Evolutionary conservation across 2,888 invertebrate genomes (phyloP), one percentile per base, ranked within the genome.

Genomic region (Mallateleia sp.): DNA sequence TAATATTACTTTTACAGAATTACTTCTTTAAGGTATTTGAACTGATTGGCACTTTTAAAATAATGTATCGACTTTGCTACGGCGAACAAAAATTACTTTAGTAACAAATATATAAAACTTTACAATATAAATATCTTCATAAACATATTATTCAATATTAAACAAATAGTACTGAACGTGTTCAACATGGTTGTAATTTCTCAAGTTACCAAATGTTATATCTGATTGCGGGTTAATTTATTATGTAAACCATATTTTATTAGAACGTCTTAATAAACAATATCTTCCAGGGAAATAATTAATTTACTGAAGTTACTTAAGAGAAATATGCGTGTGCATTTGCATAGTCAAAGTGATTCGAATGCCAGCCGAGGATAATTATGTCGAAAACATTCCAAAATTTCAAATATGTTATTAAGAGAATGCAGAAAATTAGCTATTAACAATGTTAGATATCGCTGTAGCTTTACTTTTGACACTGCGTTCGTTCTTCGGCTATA

Each of bases 311-410:
- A 52, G 79, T 25, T 52, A 71, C 47, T 24, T 79, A 62, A 60
- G 71, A 69, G 69, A 71, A 72, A 81, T 72, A 60, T 38, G 22
- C 45, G 66, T 22, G 28, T 6, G 50, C 42, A 60, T 60, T n/a
- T 60, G 50, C 42, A 50, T 24, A 47, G 52, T 28, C 34, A 24
- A n/a, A 74, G 47, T 75, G 75, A 82, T 75, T 82, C 50, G 82
- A 75, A 82, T 69, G 64, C 83, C 82, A 58, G 54, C 15, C 45
- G 8, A 50, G 24, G 38, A 69, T 77, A 64, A 69, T 77, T 74
- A 77, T 83, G 62, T 50, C 83, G 56, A 83, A 77, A 83, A 77
- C 64, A 78, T 56, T 32, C 45, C 52, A 50, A 67, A 67, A 75
- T 83, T 77, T 75, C 62, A 71, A 77, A 77, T 71, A 83, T 77